Evolutionary conservation across 2,888 invertebrate genomes (phyloP), one percentile per base, ranked within the genome.

Genomic region (Macrostomum cliftonense): DNA sequence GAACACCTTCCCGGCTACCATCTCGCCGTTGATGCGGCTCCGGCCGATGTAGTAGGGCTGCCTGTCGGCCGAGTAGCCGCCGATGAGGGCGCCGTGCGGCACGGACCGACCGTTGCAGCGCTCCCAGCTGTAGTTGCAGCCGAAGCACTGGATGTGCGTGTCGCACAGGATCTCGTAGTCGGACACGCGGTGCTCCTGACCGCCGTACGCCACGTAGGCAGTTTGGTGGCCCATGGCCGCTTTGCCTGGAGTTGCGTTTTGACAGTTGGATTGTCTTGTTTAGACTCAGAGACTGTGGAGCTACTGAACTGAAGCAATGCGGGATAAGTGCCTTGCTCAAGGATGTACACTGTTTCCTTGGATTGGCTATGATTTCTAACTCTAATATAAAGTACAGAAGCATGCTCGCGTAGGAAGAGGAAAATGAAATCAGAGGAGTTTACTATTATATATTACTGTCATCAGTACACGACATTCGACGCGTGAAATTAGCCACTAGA

Each of bases 1-100:
- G 42, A 21, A 37, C 16, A 46, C 45, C 45, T 46, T 46, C 2
- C 46, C 46, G 42, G 42, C 46, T 7, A 21, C 36, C 46, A 37
- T 39, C 13, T 46, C 46, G n/a, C 46, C 46, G 9, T 38, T 37
- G 13, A 46, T 17, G 12, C 37, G 13, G 19, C 37, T 42, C 9
- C 46, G 36, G 19, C 14, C 46, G 21, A 46, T 46, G 45, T 46
- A 46, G 12, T 40, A 20, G 14, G 46, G 46, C 17, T 46, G 39
- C 16, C 42, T 46, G 38, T 19, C 38, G 14, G 14, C 20, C 14
- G 40, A 40, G 45, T 46, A 42, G 12, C 46, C 46, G n/a, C 39
- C 46, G 21, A 46, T 42, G 2, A 46, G 37, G n/a, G 46, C 46
- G 19, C 38, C 38, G 14, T 19, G 45, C 2, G 46, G 46, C 14